Base-by-base conservation (phyloP, 2,797 vertebrate genomes). In the Psittacula derbiana region DNA sequence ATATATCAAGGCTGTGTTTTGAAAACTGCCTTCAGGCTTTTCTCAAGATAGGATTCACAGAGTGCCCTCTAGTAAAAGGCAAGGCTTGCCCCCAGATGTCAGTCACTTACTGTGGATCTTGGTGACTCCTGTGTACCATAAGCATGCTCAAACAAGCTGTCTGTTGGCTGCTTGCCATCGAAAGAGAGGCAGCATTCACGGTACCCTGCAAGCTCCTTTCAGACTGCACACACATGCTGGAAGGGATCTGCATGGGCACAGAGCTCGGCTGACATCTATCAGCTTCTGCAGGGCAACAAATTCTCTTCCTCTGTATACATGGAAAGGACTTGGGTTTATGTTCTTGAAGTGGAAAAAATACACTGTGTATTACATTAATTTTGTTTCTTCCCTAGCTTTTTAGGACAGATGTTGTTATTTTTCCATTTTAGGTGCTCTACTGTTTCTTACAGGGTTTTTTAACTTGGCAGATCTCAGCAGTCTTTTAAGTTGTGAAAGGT, bases 91-190 rank as follows among this genome's bases (percentile, higher is more conserved):
- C 76, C 74, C 64, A 88, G 86, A 52, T 95, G 92, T 71, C 92
- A 28, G n/a, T 60, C 73, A 60, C 62, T 81, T 71, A 8, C 0
- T 5, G 5, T 46, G 74, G 67, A 74, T 85, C 80, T 70, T 66
- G 60, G 83, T 82, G 88, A 91, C 86, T 96, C 61, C 50, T 74
- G 50, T 76, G 83, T 67, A 85, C 66, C 55, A 55, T 92, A 82
- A 9, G 80, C 31, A 3, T 87, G 83, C 64, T 92, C 78, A 89
- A 88, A 47, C 92, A 93, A 85, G 80, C 94, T 95, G 94, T 76
- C 67, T 85, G 28, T 55, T 95, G 95, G 83, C 93, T 30, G n/a
- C 71, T 70, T 70, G 80, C 86, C 86, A 41, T 41, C 10, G 10
- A 55, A 76, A 94, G 60, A 71, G 53, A 65, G 46, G 24, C 36